Evolutionary conservation across 2,888 invertebrate species (phyloP).

Genomic region (Acanthosepion lycidas): DNA sequence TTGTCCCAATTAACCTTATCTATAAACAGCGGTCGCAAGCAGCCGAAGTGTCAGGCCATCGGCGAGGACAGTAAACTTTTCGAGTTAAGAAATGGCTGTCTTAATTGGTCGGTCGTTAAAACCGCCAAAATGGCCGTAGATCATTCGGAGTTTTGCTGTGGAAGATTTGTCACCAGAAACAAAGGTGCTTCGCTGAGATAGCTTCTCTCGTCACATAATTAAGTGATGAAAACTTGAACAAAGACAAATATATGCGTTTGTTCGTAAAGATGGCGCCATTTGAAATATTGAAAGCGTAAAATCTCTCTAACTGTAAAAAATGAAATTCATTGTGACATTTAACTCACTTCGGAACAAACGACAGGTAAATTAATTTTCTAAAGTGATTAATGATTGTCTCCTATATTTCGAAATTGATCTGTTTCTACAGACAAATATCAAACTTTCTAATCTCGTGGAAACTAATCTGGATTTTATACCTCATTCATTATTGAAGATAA

Average conservation of each 20-base stretch:
- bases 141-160: not conserved
- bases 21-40: constrained; percentile 11
- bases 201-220: not conserved
- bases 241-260: not conserved
- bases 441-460: too few relatives aligned
- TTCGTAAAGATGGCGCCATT: not conserved
- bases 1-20: constrained; percentile 33
- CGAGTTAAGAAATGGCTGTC: not conserved
- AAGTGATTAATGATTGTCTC: too few relatives aligned
- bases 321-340: not conserved
- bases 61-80: constrained; percentile 15
- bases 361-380: too few relatives aligned
- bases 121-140: not conserved
- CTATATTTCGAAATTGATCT: too few relatives aligned
- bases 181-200: not conserved
- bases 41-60: not conserved
- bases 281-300: not conserved
- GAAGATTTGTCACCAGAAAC: not conserved
- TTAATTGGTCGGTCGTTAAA: constrained; percentile 33
- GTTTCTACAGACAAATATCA: too few relatives aligned
- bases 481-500: too few relatives aligned
- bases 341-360: not conserved
- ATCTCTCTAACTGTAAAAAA: not conserved
- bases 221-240: not conserved
- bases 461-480: too few relatives aligned